These are phyloP conservation scores for Enteromius argenteus DNA, from an alignment of 2,797 vertebrate genomes.

Conservation along the genomic window DNA sequence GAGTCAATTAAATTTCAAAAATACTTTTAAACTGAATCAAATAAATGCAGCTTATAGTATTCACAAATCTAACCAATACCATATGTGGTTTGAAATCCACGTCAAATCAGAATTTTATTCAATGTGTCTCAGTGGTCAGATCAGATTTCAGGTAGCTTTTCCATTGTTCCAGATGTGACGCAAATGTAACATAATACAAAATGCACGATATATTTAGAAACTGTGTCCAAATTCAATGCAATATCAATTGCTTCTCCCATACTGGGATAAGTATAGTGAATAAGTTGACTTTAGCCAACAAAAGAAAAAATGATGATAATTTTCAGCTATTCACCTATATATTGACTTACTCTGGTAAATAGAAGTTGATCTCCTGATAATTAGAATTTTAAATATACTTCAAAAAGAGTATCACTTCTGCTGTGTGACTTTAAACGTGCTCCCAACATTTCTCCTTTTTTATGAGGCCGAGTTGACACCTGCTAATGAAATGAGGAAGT, in stretches of 20 bases:
- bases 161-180: neutral
- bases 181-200: neutral
- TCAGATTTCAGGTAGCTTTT: neutral
- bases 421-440: constrained; percentile 21
- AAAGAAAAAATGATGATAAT: neutral
- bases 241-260: neutral
- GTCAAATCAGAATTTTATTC: neutral
- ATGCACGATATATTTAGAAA: neutral
- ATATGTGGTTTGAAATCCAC: neutral
- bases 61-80: neutral
- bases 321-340: too few relatives aligned
- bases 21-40: neutral
- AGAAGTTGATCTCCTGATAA: neutral
- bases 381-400: constrained; percentile 5
- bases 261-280: too few relatives aligned
- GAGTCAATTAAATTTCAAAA: neutral
- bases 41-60: neutral
- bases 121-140: neutral
- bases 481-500: constrained; percentile 79
- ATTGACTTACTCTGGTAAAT: neutral
- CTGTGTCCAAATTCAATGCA: neutral
- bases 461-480: constrained; percentile 67
- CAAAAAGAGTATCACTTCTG: constrained; percentile 27
- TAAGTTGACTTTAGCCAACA: neutral
- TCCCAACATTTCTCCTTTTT: constrained; percentile 38